Base-by-base conservation (phyloP, 2,888 invertebrate genomes). In the Salticus scenicus region DNA sequence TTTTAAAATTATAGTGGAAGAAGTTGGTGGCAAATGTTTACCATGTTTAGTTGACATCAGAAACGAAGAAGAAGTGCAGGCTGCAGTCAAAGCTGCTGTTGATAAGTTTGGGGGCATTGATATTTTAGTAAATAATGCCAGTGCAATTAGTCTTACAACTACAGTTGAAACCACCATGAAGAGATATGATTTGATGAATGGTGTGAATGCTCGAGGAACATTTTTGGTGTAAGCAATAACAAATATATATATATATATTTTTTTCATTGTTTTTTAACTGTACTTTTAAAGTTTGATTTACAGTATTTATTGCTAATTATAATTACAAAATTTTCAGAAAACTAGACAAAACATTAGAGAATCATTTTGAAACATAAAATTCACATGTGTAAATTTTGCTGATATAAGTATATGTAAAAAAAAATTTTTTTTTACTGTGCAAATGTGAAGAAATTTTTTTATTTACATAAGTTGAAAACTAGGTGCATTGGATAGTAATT, bases 91-190 rank as follows among this genome's bases (percentile, higher is more conserved):
- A 90, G 93, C 93, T 88, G 95, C 96, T 30, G 94, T 96, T 0
- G 93, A 94, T 83, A 94, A 94, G 92, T 99, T 99, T 92, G 98
- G 98, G 41, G 98, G 98, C 14, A 98, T 99, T 89, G 99, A 99
- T 91, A 95, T 99, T 88, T 92, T 97, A 27, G 93, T 99, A 24
- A 99, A 99, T 92, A 99, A 99, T 93, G 99, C 99, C 0, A 97
- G 97, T 88, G 98, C 98, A 14, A 99, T 99, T 89, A 90, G 90
- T 78, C 90, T 93, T 5, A 89, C 89, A 0, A 94, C 94, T 71
- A 98, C 98, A 0, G 92, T 93, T 1, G 92, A 94, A 8, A 98
- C 98, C 0, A 95, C 96, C 51, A 98, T 99, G 98, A 99, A 99
- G 92, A 94, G 94, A 91, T 99, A 96, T 90, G 99, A 99, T 92